Conservation (phyloP, 2,113 vertebrate species). For the Anoplopoma fimbria region DNA sequence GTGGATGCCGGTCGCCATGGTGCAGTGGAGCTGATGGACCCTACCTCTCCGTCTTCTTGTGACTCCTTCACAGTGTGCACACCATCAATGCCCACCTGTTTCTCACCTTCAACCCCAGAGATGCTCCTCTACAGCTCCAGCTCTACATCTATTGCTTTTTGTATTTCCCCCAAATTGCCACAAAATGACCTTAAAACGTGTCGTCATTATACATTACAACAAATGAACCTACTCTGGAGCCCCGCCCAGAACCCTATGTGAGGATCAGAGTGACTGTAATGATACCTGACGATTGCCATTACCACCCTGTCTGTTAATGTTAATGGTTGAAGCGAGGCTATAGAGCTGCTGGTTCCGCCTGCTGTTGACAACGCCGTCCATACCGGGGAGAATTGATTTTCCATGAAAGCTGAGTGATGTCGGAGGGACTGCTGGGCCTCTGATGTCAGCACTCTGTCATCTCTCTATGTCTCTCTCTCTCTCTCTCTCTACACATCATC, state of each 20-base stretch:
- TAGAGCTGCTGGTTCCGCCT: conserved; percentile 49
- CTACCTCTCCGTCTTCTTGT: neutral
- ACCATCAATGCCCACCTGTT: neutral
- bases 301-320: conserved; percentile 46
- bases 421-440: conserved; percentile 62
- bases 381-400: conserved; percentile 70
- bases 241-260: conserved; percentile 15
- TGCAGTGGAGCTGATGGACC: neutral
- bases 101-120: neutral
- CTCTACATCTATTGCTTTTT: neutral
- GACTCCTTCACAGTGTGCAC: neutral
- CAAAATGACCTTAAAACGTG: neutral
- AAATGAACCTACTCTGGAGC: neutral
- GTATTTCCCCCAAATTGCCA: neutral
- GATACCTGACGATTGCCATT: conserved; percentile 39
- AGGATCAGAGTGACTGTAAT: conserved; percentile 37
- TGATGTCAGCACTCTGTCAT: conserved; percentile 78
- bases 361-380: conserved; percentile 63
- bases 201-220: neutral
- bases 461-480: conserved; percentile 34
- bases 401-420: conserved; percentile 71
- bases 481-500: conserved; percentile 8
- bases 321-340: conserved; percentile 47
- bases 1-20: neutral
- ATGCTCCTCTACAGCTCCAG: neutral